These are phyloP conservation scores for Sardina pilchardus DNA, from an alignment of 2,113 vertebrate genomes.

Conservation along the genomic window DNA sequence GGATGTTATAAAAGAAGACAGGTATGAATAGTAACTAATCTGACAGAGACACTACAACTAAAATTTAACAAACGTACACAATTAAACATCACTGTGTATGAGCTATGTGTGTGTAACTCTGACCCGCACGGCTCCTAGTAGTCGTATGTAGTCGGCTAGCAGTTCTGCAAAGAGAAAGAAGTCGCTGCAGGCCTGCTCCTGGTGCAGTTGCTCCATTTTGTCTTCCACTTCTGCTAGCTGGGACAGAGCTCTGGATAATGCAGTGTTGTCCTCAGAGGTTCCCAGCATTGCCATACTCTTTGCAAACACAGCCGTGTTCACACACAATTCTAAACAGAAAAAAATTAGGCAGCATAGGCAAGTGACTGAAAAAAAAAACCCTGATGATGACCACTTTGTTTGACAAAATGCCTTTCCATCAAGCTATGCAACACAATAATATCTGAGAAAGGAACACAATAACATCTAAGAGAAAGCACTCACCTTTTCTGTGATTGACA, in stretches of 20 bases:
- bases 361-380: background rate
- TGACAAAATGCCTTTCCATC: background rate
- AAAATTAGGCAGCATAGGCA: background rate
- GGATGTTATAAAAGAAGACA: too few species aligned
- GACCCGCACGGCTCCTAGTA: conserved; percentile 82
- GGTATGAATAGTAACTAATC: too few species aligned
- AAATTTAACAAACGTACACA: too few species aligned
- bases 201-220: conserved; percentile 93
- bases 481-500: conserved; percentile 94
- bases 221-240: conserved; percentile 97
- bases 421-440: background rate
- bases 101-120: background rate
- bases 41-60: background rate
- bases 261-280: conserved; percentile 95
- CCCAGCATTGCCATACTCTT: conserved; percentile 97
- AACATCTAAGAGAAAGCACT: background rate
- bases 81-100: too few species aligned
- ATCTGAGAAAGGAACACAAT: background rate
- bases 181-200: conserved; percentile 89
- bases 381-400: background rate
- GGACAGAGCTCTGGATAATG: conserved; percentile 88
- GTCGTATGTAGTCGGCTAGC: conserved; percentile 89
- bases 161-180: conserved; percentile 92
- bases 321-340: conserved; percentile 73
- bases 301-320: conserved; percentile 90